Conservation (phyloP, 2,888 invertebrate genomes). For the Thysanoteuthis rhombus region DNA sequence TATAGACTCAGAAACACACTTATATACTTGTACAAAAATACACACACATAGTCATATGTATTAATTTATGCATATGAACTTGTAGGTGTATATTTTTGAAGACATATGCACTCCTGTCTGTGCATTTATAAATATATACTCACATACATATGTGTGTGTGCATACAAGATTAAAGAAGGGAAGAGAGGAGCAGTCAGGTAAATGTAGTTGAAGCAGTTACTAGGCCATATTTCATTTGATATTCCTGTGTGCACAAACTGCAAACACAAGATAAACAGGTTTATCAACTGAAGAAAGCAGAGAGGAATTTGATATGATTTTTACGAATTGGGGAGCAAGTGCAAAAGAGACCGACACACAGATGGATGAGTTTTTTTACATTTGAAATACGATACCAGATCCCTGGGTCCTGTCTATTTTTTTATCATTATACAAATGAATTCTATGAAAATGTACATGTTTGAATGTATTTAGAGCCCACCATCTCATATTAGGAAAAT, state of each 20-base stretch:
- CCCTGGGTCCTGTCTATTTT: background rate
- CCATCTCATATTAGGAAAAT: background rate
- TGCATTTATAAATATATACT: background rate
- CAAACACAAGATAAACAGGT: background rate
- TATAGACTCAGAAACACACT: too few species aligned
- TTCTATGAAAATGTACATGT: too few species aligned
- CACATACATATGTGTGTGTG: background rate
- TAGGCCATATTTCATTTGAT: background rate
- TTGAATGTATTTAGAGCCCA: too few species aligned
- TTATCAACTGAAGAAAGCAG: background rate
- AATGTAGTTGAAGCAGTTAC: background rate
- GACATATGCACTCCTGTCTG: accelerated
- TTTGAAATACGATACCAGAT: background rate
- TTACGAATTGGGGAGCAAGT: background rate
- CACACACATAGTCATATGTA: background rate
- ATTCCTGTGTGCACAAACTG: background rate
- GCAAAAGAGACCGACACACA: background rate
- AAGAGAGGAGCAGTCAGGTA: background rate
- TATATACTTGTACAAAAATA: too few species aligned
- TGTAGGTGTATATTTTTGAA: background rate
- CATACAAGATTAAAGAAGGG: background rate
- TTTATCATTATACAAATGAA: too few species aligned
- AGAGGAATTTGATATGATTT: background rate
- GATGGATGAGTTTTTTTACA: background rate
- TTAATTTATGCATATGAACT: background rate